A percentile compares a stretch with the other conserved stretches of the same genome.
phyloP scores from a whole-genome alignment of 2,797 vertebrate species.

The Heliangelus exortis region DNA sequence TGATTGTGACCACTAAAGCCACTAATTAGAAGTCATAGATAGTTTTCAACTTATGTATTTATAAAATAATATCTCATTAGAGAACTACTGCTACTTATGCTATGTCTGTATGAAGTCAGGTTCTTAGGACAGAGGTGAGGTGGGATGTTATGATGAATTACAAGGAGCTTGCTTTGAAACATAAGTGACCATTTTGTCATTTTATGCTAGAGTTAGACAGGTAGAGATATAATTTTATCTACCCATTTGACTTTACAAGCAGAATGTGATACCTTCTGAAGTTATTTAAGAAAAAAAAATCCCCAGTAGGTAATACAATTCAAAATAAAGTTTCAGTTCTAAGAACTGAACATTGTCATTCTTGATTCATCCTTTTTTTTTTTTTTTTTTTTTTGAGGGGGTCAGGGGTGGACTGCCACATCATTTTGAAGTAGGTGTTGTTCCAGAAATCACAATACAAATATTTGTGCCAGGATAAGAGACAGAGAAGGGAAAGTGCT shows the following conservation, averaged over 20 bases:
- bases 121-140: not conserved
- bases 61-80: not conserved
- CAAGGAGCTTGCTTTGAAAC: slow-evolving; percentile 24
- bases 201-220: not conserved
- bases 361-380: not conserved
- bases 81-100: not conserved
- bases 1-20: not conserved
- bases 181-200: slow-evolving; percentile 9
- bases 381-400: too few relatives aligned
- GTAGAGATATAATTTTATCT: not conserved
- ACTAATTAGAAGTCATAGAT: not conserved
- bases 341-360: not conserved
- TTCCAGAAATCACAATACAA: not conserved
- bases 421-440: not conserved
- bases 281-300: not conserved
- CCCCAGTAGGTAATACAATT: not conserved
- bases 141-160: not conserved
- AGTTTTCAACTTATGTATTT: slow-evolving; percentile 3
- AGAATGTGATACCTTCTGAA: not conserved
- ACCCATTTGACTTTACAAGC: slow-evolving; percentile 31
- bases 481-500: not conserved
- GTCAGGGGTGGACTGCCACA: not conserved
- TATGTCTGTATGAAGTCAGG: not conserved
- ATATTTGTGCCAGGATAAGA: not conserved
- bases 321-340: slow-evolving; percentile 4